Conservation (phyloP, 92 coral and sea anemone species). For the Diadumene lineata region DNA sequence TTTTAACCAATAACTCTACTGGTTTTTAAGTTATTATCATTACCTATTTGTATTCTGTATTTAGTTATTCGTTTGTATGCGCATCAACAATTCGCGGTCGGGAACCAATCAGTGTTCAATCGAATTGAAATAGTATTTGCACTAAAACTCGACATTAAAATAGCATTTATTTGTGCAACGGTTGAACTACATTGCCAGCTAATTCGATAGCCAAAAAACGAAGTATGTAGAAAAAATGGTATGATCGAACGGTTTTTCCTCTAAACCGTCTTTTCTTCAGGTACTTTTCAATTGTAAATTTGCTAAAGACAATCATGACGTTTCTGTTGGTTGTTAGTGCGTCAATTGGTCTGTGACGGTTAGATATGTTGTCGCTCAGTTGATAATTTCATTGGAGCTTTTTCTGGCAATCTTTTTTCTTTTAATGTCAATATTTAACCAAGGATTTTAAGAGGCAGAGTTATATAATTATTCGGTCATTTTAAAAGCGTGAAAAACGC, state of each 20-base stretch:
- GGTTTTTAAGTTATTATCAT: background rate
- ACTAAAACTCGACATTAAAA: background rate
- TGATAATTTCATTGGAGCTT: conserved; percentile 10
- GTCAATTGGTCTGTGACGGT: conserved; percentile 2
- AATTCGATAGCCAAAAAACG: background rate
- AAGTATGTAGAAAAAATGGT: too few relatives aligned
- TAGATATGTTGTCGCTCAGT: background rate
- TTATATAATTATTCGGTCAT: background rate
- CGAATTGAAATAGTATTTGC: background rate
- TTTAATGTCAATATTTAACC: conserved; percentile 25
- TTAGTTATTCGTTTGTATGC: background rate
- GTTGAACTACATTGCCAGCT: background rate
- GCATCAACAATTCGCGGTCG: conserved; percentile 6
- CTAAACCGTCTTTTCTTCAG: background rate
- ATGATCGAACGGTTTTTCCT: too few relatives aligned
- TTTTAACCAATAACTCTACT: conserved; percentile 9
- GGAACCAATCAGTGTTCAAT: background rate
- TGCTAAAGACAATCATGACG: background rate
- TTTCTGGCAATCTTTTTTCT: conserved; percentile 17
- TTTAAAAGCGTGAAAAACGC: background rate
- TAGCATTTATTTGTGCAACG: background rate
- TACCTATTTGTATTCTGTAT: background rate
- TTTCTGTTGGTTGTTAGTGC: background rate
- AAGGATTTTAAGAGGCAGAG: conserved; percentile 9
- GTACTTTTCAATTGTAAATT: conserved; percentile 13